These are phyloP conservation scores for Zosterops borbonicus DNA, from an alignment of 2,113 vertebrate species.

Conservation along the genomic window DNA sequence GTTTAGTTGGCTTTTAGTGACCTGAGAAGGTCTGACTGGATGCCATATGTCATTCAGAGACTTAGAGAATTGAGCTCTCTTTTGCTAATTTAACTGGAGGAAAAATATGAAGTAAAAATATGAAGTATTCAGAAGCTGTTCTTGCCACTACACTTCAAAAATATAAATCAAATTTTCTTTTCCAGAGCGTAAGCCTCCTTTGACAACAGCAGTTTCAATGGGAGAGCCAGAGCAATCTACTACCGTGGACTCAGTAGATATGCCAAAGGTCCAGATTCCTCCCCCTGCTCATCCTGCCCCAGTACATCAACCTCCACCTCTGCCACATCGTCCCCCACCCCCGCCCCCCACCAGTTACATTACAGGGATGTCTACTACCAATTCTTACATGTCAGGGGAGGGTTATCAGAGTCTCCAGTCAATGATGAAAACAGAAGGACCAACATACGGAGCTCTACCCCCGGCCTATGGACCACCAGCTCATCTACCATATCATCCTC, in stretches of 20 bases:
- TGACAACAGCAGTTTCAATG: slow-evolving; percentile 76
- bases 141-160: neutral
- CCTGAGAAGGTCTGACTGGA: neutral
- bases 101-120: neutral
- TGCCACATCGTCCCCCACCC: slow-evolving; percentile 86
- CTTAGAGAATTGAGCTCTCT: neutral
- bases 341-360: slow-evolving; percentile 91
- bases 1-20: neutral
- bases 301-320: slow-evolving; percentile 88
- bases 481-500: slow-evolving; percentile 88
- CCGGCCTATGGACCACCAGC: slow-evolving; percentile 84
- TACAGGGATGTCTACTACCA: slow-evolving; percentile 91
- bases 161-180: neutral
- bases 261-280: slow-evolving; percentile 85
- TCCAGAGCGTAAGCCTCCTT: slow-evolving; percentile 86
- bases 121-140: neutral
- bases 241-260: slow-evolving; percentile 76
- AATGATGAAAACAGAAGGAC: slow-evolving; percentile 95
- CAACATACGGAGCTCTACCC: slow-evolving; percentile 86
- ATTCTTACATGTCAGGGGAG: slow-evolving; percentile 97
- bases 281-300: slow-evolving; percentile 87
- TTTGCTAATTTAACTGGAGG: neutral
- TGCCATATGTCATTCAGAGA: neutral
- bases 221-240: slow-evolving; percentile 77
- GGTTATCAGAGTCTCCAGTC: slow-evolving; percentile 95